Conservation (phyloP, 1,140 invertebrate species). For the Nebria ingens region DNA sequence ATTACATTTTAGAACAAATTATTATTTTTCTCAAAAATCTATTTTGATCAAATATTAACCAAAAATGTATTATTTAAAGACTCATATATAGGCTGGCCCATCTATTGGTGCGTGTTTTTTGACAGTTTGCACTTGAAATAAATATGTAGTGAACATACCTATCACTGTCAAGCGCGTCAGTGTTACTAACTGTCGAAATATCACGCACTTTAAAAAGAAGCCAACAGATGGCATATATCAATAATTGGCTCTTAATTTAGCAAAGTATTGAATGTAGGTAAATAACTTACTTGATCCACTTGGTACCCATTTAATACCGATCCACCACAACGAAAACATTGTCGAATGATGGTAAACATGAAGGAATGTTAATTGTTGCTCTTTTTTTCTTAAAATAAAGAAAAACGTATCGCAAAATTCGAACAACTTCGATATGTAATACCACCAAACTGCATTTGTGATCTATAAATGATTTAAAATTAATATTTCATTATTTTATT, state of each 20-base stretch:
- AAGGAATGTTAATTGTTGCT: conserved; percentile 77
- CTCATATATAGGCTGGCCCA: no score
- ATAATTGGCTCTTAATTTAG: no score
- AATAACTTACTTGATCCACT: conserved; percentile 76
- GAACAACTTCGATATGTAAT: conserved; percentile 87
- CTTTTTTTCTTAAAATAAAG: conserved; percentile 82
- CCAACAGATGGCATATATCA: no score
- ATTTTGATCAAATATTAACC: no score
- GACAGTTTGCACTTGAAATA: no score
- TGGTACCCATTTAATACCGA: conserved; percentile 92
- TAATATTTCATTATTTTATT: conserved; percentile 12
- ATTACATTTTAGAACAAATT: no score
- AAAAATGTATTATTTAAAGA: background rate
- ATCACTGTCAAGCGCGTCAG: no score
- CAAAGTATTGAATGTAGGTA: background rate
- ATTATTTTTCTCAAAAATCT: no score
- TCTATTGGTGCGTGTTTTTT: no score
- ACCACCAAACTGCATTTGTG: conserved; percentile 91
- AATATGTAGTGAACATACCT: no score
- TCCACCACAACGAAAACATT: conserved; percentile 92
- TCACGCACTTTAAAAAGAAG: no score
- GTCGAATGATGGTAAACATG: conserved; percentile 89
- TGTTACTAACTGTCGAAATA: no score
- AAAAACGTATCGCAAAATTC: conserved; percentile 92
- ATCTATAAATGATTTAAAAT: conserved; percentile 48